A percentile compares a stretch with the other conserved stretches of the same genome.
These are phyloP conservation scores for Troilus luridus DNA, from an alignment of 2,888 invertebrate genomes.

Conservation along the genomic window DNA sequence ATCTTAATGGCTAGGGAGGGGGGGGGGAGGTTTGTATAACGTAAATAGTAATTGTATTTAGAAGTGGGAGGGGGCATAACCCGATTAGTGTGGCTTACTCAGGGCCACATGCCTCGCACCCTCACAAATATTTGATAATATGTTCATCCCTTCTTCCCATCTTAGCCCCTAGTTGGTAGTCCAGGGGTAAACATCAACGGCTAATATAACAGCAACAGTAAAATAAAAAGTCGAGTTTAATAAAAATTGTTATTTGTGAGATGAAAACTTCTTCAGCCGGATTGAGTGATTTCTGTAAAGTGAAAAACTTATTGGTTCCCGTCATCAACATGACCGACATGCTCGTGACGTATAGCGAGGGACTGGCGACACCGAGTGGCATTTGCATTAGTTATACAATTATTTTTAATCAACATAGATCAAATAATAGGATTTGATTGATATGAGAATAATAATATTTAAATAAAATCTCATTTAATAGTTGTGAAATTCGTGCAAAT, in stretches of 20 bases:
- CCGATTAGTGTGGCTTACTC: constrained; percentile 42
- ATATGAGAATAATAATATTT: no score
- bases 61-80: not conserved
- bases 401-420: no score
- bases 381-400: no score
- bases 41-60: constrained; percentile 40
- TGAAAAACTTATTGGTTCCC: no score
- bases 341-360: no score
- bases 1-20: not conserved
- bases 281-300: no score
- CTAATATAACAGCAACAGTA: not conserved
- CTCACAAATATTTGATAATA: constrained; percentile 34
- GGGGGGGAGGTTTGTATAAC: not conserved
- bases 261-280: no score
- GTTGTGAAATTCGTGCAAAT: no score
- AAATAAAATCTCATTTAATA: no score
- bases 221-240: not conserved
- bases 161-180: not conserved
- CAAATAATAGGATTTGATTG: no score
- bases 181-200: not conserved
- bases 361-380: no score
- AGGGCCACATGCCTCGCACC: constrained; percentile 28
- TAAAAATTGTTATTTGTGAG: not conserved
- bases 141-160: not conserved
- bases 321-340: no score